phyloP scores from a whole-genome alignment of 2,888 invertebrate genomes.

The Hoplodrina blanda region DNA sequence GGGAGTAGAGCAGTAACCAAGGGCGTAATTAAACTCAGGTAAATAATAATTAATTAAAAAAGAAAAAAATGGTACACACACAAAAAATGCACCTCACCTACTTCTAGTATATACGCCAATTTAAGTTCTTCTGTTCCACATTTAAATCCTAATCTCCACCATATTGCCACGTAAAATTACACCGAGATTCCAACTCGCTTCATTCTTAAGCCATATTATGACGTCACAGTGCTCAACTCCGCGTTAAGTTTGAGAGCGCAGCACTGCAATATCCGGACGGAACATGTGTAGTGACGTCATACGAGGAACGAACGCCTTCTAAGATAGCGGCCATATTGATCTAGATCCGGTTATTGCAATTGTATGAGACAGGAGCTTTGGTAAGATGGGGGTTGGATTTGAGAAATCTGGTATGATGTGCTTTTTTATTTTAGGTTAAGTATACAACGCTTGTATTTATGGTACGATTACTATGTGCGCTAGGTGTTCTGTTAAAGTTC shows the following conservation, averaged over 20 bases:
- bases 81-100: neutral
- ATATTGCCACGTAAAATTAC: slow-evolving; percentile 4
- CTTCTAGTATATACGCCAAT: neutral
- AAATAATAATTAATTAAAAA: no score
- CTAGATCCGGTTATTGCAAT: slow-evolving; percentile 49
- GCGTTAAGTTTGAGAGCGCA: slow-evolving; percentile 48
- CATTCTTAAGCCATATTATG: slow-evolving; percentile 37
- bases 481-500: no score
- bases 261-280: slow-evolving; percentile 54
- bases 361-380: slow-evolving; percentile 19
- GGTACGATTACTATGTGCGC: no score
- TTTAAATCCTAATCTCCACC: slow-evolving; percentile 18
- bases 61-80: neutral
- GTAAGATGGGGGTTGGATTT: neutral
- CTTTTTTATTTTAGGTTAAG: neutral
- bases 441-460: no score
- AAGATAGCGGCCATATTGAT: slow-evolving; percentile 39
- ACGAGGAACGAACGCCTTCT: slow-evolving; percentile 16
- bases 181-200: slow-evolving; percentile 21
- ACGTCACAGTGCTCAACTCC: slow-evolving; percentile 42
- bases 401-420: neutral
- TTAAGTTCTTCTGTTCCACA: neutral
- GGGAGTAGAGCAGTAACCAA: no score
- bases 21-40: no score
- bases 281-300: slow-evolving; percentile 43